Evolutionary conservation across 1,140 invertebrate genomes (phyloP).

Genomic region (Lutraria rhynchaena): DNA sequence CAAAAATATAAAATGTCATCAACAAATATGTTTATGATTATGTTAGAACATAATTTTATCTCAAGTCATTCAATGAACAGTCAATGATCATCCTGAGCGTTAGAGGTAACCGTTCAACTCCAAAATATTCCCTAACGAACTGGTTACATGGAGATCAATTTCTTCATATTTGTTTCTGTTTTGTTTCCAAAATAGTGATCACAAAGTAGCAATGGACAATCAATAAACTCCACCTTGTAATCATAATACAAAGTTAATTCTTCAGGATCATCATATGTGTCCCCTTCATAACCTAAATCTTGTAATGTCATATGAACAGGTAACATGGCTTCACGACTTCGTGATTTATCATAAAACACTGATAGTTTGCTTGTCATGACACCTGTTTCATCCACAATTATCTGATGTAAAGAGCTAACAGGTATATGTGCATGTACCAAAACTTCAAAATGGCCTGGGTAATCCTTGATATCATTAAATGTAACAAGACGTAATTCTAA

Average conservation of each 20-base stretch:
- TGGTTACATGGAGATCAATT: not conserved
- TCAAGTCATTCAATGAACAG: too few relatives aligned
- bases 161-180: conserved; percentile 19
- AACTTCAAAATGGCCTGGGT: conserved; percentile 73
- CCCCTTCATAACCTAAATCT: conserved; percentile 75
- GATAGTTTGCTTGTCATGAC: conserved; percentile 76
- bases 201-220: conserved; percentile 78
- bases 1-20: too few relatives aligned
- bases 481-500: conserved; percentile 73
- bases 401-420: conserved; percentile 72
- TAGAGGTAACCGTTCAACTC: too few relatives aligned
- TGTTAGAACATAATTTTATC: too few relatives aligned
- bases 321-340: conserved; percentile 71
- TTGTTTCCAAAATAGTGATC: conserved; percentile 78
- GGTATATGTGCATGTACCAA: conserved; percentile 73
- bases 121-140: too few relatives aligned
- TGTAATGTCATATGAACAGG: conserved; percentile 69
- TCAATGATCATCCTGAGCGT: too few relatives aligned
- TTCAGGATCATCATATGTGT: conserved; percentile 69
- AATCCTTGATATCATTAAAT: conserved; percentile 72
- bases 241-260: conserved; percentile 78
- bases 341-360: conserved; percentile 74
- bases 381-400: conserved; percentile 71
- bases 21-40: too few relatives aligned
- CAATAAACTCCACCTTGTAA: conserved; percentile 78